Conservation (phyloP, 2,113 vertebrate species). For the Colossoma macropomum region DNA sequence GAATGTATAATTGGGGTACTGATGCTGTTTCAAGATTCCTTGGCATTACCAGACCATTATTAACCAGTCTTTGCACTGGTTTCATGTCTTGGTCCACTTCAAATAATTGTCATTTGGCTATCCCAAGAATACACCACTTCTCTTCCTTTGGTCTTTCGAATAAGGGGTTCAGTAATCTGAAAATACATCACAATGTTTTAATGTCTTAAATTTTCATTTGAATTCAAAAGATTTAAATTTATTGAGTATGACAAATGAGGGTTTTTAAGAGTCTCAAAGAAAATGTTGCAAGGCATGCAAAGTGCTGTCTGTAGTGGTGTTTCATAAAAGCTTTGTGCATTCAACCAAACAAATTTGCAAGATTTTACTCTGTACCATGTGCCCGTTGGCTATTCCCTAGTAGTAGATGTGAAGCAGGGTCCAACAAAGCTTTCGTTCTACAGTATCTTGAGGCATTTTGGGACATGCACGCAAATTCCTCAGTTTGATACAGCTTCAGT, state of each 20-base stretch:
- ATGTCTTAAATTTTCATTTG: constrained; percentile 27
- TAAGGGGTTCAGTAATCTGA: constrained; percentile 18
- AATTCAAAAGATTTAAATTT: constrained; percentile 35
- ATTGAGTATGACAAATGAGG: constrained; percentile 15
- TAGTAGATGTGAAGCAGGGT: constrained; percentile 33
- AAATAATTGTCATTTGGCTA: constrained; percentile 33
- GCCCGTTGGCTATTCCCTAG: constrained; percentile 7
- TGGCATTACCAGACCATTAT: constrained; percentile 46
- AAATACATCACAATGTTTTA: constrained; percentile 23
- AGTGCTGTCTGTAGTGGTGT: constrained; percentile 40
- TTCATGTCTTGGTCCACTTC: constrained; percentile 41
- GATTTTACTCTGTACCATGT: constrained; percentile 42
- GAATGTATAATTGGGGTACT: constrained; percentile 54
- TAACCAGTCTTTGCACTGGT: constrained; percentile 47
- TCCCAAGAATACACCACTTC: constrained; percentile 44
- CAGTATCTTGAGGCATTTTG: constrained; percentile 13
- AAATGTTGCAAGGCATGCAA: constrained; percentile 38
- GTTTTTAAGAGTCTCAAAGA: constrained; percentile 43
- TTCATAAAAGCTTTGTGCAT: constrained; percentile 59
- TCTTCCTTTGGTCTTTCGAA: constrained; percentile 28
- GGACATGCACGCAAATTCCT: background rate
- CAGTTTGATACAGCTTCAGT: background rate
- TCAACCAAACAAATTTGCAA: constrained; percentile 56
- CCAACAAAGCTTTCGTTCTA: background rate
- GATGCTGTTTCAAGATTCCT: constrained; percentile 39